phyloP scores from a whole-genome alignment of 2,113 vertebrate species.

The Brachirus orientalis region DNA sequence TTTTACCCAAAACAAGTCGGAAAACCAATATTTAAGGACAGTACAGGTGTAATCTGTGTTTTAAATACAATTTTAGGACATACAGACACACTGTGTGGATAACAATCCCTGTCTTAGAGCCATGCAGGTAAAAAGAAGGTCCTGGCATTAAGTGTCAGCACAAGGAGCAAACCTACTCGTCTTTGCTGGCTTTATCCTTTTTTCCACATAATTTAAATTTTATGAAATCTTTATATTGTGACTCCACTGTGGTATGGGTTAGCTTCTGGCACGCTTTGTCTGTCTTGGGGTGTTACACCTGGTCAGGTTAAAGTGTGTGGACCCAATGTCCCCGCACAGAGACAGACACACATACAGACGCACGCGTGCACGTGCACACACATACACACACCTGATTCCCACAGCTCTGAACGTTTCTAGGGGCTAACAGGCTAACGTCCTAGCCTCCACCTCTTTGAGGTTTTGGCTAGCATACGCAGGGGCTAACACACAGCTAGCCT shows the following conservation, averaged over 20 bases:
- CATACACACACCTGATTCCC: conserved; percentile 20
- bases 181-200: neutral
- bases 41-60: neutral
- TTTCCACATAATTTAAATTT: neutral
- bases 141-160: neutral
- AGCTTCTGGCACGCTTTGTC: conserved; percentile 36
- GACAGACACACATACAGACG: neutral
- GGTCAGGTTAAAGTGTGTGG: conserved; percentile 40
- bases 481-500: conserved; percentile 64
- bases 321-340: neutral
- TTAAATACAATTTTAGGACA: too few relatives aligned
- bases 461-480: conserved; percentile 64
- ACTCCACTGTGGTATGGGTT: neutral
- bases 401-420: conserved; percentile 12
- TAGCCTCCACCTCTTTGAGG: conserved; percentile 54
- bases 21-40: too few relatives aligned
- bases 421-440: conserved; percentile 60
- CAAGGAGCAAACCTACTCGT: neutral
- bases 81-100: neutral
- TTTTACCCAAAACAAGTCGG: too few relatives aligned
- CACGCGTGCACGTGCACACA: too few relatives aligned
- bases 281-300: conserved; percentile 38
- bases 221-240: neutral
- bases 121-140: neutral
- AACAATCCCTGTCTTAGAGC: neutral